Evolutionary conservation across 2,113 vertebrate species (phyloP).

Genomic region (Caranx melampygus): DNA sequence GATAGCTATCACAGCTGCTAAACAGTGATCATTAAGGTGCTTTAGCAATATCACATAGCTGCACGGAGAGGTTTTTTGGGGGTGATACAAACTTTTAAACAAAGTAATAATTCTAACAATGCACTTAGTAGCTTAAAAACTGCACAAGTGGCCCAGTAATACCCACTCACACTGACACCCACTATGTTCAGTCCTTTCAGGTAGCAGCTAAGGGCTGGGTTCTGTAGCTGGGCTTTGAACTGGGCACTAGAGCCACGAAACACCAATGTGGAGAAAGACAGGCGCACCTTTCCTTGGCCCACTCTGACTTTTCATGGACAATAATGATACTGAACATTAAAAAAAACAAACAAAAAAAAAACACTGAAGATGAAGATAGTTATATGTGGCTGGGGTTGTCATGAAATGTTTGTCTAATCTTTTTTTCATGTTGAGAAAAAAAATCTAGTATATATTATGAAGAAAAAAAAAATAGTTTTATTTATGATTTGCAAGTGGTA

Average conservation of each 20-base stretch:
- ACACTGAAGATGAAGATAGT: constrained; percentile 50
- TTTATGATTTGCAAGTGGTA: constrained; percentile 90
- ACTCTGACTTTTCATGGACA: constrained; percentile 87
- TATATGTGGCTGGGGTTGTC: constrained; percentile 82
- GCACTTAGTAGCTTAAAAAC: constrained; percentile 65
- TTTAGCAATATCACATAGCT: constrained; percentile 57
- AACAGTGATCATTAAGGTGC: constrained; percentile 63
- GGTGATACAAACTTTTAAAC: constrained; percentile 31
- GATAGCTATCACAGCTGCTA: constrained; percentile 36
- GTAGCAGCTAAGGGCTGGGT: constrained; percentile 61
- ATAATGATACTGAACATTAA: constrained; percentile 84
- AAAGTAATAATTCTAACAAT: constrained; percentile 46
- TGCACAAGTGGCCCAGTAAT: constrained; percentile 40
- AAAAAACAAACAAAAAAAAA: constrained; percentile 29
- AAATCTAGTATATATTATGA: constrained; percentile 61
- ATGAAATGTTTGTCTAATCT: constrained; percentile 83
- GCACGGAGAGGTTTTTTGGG: constrained; percentile 2
- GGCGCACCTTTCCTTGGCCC: constrained; percentile 84
- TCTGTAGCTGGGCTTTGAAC: constrained; percentile 65
- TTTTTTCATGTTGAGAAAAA: constrained; percentile 64
- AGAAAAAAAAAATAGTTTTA: constrained; percentile 76
- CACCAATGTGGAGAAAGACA: constrained; percentile 69
- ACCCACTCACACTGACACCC: constrained; percentile 30
- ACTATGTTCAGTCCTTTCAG: constrained; percentile 63
- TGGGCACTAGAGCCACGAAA: constrained; percentile 63